Evolutionary conservation across 2,113 vertebrate genomes (phyloP).

Genomic region (Psammodynastes pulverulentus): DNA sequence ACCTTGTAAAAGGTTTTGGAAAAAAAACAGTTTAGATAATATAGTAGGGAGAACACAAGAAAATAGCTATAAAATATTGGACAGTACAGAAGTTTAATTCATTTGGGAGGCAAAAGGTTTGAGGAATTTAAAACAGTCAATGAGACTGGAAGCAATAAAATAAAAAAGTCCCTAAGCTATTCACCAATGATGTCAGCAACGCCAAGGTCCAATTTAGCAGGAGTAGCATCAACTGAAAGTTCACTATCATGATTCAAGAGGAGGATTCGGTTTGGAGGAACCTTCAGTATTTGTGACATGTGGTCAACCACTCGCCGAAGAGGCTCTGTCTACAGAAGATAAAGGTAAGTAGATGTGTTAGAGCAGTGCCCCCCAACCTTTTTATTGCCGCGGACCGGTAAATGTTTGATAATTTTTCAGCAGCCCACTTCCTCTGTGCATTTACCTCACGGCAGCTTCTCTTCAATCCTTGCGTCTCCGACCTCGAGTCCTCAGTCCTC

Average conservation of each 20-base stretch:
- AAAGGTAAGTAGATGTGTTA: background rate
- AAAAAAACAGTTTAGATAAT: background rate
- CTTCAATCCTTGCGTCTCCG: no score
- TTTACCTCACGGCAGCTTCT: no score
- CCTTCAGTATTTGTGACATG: slow-evolving; percentile 16
- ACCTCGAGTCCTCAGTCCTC: no score
- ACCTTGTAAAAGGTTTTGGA: background rate
- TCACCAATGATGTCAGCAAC: slow-evolving; percentile 15
- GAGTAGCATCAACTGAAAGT: slow-evolving; percentile 2
- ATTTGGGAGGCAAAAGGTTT: background rate
- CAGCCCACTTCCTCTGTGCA: no score
- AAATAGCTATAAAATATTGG: background rate
- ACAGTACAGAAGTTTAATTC: background rate
- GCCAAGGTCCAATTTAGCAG: background rate
- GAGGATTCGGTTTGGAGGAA: background rate
- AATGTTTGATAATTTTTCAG: no score
- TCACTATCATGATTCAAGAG: background rate
- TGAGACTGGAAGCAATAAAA: background rate
- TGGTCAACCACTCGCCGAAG: slow-evolving; percentile 17
- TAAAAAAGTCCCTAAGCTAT: background rate
- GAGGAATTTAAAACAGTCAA: background rate
- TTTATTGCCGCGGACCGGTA: no score
- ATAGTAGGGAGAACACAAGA: background rate
- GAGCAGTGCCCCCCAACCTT: no score
- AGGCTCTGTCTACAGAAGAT: background rate